Evolutionary conservation across 2,113 vertebrate genomes (phyloP), one percentile per base, ranked within the genome.

Genomic region (Bos indicus): DNA sequence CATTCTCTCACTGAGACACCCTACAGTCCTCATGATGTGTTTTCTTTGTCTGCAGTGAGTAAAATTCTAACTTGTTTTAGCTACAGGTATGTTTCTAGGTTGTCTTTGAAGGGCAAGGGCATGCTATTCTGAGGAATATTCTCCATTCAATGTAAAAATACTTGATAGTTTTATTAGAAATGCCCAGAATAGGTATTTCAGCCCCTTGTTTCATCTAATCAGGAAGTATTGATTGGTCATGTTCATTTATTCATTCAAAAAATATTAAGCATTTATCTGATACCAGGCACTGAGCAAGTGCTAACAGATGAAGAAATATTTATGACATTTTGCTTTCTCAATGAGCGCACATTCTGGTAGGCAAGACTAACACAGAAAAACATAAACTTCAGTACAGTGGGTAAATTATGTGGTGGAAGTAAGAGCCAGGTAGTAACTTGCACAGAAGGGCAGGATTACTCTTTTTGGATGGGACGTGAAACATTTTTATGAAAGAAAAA

Each of bases 191-290:
- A 36, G 60, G 21, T 54, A 88, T 92, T 60, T 19, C 28, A 93
- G 36, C 9, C 23, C 40, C 52, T 88, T 92, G 15, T 85, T 94
- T 93, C 12, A 82, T 62, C 52, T 67, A 94, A 74, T 81, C 21
- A 30, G 17, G 62, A 88, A 92, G 8, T 85, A 92, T 80, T 80
- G 87, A 87, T 85, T 93, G 43, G 14, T 88, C 51, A 83, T n/a
- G 62, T 87, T 84, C 21, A 88, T 78, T 89, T 96, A 92, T 67
- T 46, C 36, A 88, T 93, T 94, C 26, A 86, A 89, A 86, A 86
- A 95, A 48, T 86, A 62, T 60, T 48, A 57, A 87, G 40, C 60
- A 77, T 77, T 43, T 86, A n/a, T 25, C 80, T 4, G n/a, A 25
- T 81, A 82, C 19, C 56, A 94, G 51, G 51, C 57, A 82, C 28